Evolutionary conservation across 92 coral and sea anemone genomes (phyloP), one percentile per base, ranked within the genome.

Genomic region (Nematostella vectensis): DNA sequence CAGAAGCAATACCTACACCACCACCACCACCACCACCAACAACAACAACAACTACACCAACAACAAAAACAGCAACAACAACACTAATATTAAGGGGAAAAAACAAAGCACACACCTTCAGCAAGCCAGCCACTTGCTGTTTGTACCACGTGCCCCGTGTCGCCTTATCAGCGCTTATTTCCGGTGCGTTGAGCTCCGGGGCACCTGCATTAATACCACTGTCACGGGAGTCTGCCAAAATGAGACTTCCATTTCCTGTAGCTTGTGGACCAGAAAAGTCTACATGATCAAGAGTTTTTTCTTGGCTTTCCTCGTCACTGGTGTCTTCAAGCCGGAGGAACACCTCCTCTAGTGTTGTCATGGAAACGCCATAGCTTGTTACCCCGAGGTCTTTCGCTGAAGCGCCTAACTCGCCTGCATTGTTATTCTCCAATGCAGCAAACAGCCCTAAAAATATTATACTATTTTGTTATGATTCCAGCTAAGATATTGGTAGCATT

Each of bases 261-360:
- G 6, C 40, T 15, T 33, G 40, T 33, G 40, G 6, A 6, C 8
- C 6, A 6, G 15, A 33, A n/a, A n/a, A n/a, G n/a, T n/a, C n/a
- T n/a, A n/a, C n/a, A n/a, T n/a, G n/a, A 33, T 33, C 40, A 6
- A 6, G 6, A 15, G 8, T 33, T 6, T 33, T 33, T 33, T 33
- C 40, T 15, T 6, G 40, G 40, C 15, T 33, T 33, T 33, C 40
- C 40, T 33, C 71, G 16, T 78, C 83, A 31, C 54, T 67, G 2
- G 95, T 81, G 58, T 87, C 94, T 54, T 83, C 96, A 30, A 87
- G 78, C 48, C 83, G 87, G 13, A 87, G 80, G 40, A 87, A 87
- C 31, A 87, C 96, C 59, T 87, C 96, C 55, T 87, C 96, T 12
- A 87, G 70, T 8, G 91, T 87, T 70, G 96, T 87, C 96, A 87